Conservation (phyloP, 1,140 invertebrate species). For the Aphaenogaster ashmeadi region DNA sequence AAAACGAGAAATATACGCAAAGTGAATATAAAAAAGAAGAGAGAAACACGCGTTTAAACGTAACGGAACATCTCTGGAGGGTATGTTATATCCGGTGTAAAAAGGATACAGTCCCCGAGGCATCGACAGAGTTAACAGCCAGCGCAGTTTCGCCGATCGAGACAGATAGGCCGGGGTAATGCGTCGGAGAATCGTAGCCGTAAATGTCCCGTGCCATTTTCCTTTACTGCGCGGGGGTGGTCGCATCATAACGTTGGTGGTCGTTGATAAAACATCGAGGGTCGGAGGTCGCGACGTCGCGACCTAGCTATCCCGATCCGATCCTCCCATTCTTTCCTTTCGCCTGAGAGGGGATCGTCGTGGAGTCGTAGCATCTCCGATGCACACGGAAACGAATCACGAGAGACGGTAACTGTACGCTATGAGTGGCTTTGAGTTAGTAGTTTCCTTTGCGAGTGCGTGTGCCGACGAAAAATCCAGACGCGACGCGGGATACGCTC, state of each 20-base stretch:
- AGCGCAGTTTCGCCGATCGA: slow-evolving; percentile 30
- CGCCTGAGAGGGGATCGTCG: background rate
- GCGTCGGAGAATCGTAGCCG: slow-evolving; percentile 43
- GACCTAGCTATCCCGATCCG: background rate
- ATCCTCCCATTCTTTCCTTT: background rate
- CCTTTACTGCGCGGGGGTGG: slow-evolving; percentile 29
- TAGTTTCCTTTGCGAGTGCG: background rate
- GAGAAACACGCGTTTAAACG: slow-evolving; percentile 10
- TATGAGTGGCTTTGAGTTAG: background rate
- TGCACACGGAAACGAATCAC: slow-evolving; percentile 1
- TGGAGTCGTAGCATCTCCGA: background rate
- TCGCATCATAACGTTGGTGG: slow-evolving; percentile 2
- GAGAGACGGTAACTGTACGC: background rate
- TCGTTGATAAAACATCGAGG: slow-evolving; percentile 28
- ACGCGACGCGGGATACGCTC: background rate
- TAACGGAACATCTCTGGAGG: slow-evolving; percentile 23
- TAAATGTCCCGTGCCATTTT: slow-evolving; percentile 52
- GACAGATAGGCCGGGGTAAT: slow-evolving; percentile 49
- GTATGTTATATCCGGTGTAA: slow-evolving; percentile 28
- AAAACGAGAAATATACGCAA: slow-evolving; percentile 30
- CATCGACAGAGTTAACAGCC: background rate
- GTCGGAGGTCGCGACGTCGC: background rate
- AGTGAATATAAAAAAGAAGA: slow-evolving; percentile 33
- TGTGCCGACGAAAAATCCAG: background rate
- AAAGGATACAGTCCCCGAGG: slow-evolving; percentile 4